Evolutionary conservation across 2,797 vertebrate genomes (phyloP).

Genomic region (Oreochromis grahami): DNA sequence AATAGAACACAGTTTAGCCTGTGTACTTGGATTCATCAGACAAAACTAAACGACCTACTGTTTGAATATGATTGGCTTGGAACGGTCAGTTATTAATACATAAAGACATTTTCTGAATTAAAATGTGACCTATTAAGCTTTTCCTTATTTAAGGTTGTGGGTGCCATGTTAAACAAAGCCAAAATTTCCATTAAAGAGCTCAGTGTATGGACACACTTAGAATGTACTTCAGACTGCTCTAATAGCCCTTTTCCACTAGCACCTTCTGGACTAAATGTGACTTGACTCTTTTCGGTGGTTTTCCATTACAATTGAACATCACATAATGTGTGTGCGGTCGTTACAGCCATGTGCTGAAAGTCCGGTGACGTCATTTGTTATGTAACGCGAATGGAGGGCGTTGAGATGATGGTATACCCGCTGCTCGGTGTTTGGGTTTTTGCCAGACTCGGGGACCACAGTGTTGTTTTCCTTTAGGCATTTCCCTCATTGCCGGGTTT

Average conservation of each 20-base stretch:
- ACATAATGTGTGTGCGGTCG: fast-evolving
- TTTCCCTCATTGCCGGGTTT: background rate
- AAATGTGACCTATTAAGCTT: background rate
- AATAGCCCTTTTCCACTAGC: fast-evolving
- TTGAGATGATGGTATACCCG: background rate
- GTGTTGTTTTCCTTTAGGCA: background rate
- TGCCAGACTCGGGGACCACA: background rate
- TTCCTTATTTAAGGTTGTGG: background rate
- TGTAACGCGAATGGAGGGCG: fast-evolving
- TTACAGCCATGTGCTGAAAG: background rate
- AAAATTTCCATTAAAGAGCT: background rate
- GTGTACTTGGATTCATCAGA: background rate
- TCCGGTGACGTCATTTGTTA: background rate
- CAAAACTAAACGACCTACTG: background rate
- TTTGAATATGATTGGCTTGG: background rate
- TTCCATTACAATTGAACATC: background rate
- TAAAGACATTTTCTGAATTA: fast-evolving
- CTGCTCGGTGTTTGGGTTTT: background rate
- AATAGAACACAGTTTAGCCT: background rate
- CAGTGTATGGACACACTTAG: background rate
- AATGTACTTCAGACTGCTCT: background rate
- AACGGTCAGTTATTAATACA: fast-evolving
- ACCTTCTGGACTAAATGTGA: background rate
- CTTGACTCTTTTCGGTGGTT: fast-evolving
- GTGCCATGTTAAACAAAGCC: background rate